phyloP scores from a whole-genome alignment of 2,888 invertebrate species.

The Lycophotia porphyrea region DNA sequence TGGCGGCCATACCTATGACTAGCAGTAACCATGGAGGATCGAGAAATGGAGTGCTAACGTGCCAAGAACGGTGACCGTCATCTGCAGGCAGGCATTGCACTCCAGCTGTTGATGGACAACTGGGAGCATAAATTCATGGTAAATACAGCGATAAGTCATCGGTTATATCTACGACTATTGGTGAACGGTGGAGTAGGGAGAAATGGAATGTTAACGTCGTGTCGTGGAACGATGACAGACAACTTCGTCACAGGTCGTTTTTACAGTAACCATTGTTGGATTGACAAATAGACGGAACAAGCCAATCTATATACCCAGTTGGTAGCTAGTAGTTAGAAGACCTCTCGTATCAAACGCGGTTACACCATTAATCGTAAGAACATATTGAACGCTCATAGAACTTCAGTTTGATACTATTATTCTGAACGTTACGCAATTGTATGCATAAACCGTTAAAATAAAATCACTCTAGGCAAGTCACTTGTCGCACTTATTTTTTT shows the following conservation, averaged over 20 bases:
- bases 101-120: slow-evolving; percentile 21
- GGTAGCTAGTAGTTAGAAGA: too few relatives aligned
- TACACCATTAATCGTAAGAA: too few relatives aligned
- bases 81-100: slow-evolving; percentile 21
- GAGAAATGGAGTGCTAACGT: neutral
- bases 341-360: too few relatives aligned
- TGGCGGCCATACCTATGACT: neutral
- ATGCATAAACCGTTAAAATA: neutral
- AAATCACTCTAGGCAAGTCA: neutral
- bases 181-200: slow-evolving; percentile 7
- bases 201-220: slow-evolving; percentile 9
- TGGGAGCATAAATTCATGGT: neutral
- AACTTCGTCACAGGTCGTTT: neutral
- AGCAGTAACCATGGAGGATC: slow-evolving; percentile 5
- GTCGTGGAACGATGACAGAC: too few relatives aligned
- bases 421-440: too few relatives aligned
- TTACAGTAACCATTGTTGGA: neutral
- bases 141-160: neutral
- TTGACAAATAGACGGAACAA: neutral
- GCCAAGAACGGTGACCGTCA: neutral
- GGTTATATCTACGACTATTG: neutral
- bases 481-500: too few relatives aligned
- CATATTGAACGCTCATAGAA: too few relatives aligned
- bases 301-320: too few relatives aligned
- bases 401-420: too few relatives aligned